A percentile compares a stretch with the other conserved stretches of the same genome.
Evolutionary conservation across 2,113 vertebrate genomes (phyloP).

Genomic region (Strigops habroptila): DNA sequence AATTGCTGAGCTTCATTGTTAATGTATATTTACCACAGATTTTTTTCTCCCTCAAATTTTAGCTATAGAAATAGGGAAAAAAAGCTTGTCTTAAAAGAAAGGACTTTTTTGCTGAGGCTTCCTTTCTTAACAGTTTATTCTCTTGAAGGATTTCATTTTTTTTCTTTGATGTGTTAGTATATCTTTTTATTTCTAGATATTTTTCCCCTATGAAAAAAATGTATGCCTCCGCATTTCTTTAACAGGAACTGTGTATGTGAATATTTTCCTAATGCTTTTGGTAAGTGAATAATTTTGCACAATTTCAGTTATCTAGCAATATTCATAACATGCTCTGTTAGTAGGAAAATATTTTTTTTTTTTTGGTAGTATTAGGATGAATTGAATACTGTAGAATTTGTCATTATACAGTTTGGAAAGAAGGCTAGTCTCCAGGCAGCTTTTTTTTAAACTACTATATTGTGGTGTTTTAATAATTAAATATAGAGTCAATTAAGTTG

Average conservation of each 20-base stretch:
- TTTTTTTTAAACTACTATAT: background rate
- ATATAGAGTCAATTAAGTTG: background rate
- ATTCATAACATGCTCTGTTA: background rate
- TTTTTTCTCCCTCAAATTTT: background rate
- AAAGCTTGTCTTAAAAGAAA: background rate
- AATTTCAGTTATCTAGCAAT: background rate
- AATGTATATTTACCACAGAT: background rate
- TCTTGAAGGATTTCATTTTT: background rate
- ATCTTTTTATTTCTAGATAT: background rate
- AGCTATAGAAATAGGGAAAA: background rate
- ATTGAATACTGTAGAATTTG: background rate
- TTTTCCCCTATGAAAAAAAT: background rate
- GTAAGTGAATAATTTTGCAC: background rate
- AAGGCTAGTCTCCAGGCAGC: background rate
- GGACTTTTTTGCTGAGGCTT: background rate
- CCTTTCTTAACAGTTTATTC: background rate
- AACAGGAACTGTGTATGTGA: background rate
- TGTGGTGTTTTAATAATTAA: slow-evolving; percentile 22
- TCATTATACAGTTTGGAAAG: background rate
- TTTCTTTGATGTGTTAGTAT: background rate
- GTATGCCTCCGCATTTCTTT: background rate
- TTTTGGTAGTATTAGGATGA: background rate
- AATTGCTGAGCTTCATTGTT: background rate
- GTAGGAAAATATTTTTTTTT: background rate
- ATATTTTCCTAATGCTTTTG: background rate